Conservation (phyloP, 2,888 invertebrate genomes). For the Lydus trimaculatus region DNA sequence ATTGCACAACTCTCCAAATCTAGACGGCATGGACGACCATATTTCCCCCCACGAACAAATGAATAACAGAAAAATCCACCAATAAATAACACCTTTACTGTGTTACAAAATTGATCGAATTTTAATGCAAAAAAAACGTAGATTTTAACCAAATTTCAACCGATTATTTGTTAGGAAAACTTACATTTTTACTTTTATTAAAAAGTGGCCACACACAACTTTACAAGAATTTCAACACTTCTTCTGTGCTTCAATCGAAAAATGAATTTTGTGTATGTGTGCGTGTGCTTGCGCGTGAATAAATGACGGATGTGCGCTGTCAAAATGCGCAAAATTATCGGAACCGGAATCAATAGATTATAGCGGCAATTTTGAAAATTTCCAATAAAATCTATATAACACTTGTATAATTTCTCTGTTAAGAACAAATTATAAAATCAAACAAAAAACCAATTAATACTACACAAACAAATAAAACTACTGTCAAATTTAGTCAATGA, state of each 20-base stretch:
- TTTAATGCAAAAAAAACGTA: background rate
- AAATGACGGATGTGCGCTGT: slow-evolving; percentile 25
- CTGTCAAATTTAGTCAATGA: background rate
- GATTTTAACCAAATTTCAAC: background rate
- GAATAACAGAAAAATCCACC: slow-evolving; percentile 35
- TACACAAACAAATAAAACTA: background rate
- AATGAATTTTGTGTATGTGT: slow-evolving; percentile 42
- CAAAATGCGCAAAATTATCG: slow-evolving; percentile 48
- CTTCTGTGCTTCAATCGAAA: slow-evolving; percentile 36
- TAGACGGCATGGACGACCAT: slow-evolving; percentile 43
- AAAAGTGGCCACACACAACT: slow-evolving; percentile 60
- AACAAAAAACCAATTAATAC: background rate
- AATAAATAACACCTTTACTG: slow-evolving; percentile 19
- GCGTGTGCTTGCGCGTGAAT: background rate
- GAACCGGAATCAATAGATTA: slow-evolving; percentile 54
- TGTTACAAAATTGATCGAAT: background rate
- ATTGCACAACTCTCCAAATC: slow-evolving; percentile 23
- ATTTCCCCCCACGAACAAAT: slow-evolving; percentile 34
- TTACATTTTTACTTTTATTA: slow-evolving; percentile 61
- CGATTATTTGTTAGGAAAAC: slow-evolving; percentile 37
- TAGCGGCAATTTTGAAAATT: slow-evolving; percentile 51
- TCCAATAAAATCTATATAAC: background rate
- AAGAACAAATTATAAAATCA: background rate
- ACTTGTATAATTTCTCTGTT: slow-evolving; percentile 7
- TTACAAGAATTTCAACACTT: slow-evolving; percentile 48